Evolutionary conservation across 1,140 invertebrate genomes (phyloP), one percentile per base, ranked within the genome.

Genomic region (Drosophila pseudoobscura): DNA sequence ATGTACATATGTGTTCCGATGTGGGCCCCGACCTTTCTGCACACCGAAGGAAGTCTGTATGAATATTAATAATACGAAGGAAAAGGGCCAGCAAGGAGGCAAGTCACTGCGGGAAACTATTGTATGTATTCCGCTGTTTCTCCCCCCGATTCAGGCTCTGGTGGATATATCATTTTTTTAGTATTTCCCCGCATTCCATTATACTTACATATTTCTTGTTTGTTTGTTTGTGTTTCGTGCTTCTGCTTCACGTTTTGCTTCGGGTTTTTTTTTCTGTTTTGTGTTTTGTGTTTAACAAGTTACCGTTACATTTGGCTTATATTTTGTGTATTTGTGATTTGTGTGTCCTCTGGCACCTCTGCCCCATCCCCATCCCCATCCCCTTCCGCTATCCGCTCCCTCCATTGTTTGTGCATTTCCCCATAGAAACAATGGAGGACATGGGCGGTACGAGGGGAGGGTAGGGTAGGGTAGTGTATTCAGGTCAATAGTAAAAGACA

Each of bases 401-500:
- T 15, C 41, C 49, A 35, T 71, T 62, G 53, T 69, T 52, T 75
- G 49, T 43, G 60, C 69, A 57, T 56, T 82, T 83, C 80, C 75
- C 80, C 68, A 73, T 85, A 80, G 80, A 84, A 84, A 85, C 80
- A 83, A 83, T 68, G 65, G 62, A 62, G 56, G 63, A 39, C 35
- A 39, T 1, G 35, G 35, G 35, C 35, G 35, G 35, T 5, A 2
- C 35, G 35, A 43, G 17, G 17, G 43, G 17, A n/a, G 49, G 49
- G 56, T 13, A 8, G 54, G 17, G 13, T 47, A 49, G 50, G 44
- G 31, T 47, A 49, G 50, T 35, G 31, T 85, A 85, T 85, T 85
- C 66, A 77, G 80, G 80, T 85, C 80, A 85, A 85, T 85, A 85
- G 59, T 85, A 77, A 85, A 85, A 85, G 77, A 85, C 77, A 85